Percentiles rank a stretch among this genome's conserved stretches.
Conservation (phyloP, 2,888 invertebrate genomes). For the Drosophila austrosaltans region DNA sequence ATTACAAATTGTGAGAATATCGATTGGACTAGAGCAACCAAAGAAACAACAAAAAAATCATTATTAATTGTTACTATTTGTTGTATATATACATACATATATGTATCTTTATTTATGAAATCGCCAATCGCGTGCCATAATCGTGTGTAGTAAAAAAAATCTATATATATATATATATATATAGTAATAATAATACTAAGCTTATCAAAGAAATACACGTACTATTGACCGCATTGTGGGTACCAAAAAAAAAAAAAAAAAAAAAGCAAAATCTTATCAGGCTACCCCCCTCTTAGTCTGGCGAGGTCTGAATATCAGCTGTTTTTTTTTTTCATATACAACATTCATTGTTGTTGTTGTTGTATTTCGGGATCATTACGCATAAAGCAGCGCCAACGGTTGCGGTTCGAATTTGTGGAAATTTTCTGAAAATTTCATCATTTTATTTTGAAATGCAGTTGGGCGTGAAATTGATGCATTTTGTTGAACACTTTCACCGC, state of each 20-base stretch:
- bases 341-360: too few species aligned
- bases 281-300: constrained; percentile 1
- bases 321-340: constrained; percentile 3
- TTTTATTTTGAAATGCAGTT: constrained; percentile 38
- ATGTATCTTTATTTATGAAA: background rate
- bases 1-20: constrained; percentile 51
- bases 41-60: constrained; percentile 8
- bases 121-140: constrained; percentile 34
- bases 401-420: constrained; percentile 8
- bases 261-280: constrained; percentile 26
- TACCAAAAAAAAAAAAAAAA: too few species aligned
- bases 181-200: constrained; percentile 13
- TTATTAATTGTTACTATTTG: constrained; percentile 35
- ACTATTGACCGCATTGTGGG: constrained; percentile 26
- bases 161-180: background rate
- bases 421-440: constrained; percentile 38
- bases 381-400: background rate
- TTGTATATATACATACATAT: background rate
- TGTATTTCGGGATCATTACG: background rate
- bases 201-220: constrained; percentile 36
- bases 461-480: constrained; percentile 67
- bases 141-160: constrained; percentile 6
- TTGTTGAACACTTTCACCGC: constrained; percentile 69
- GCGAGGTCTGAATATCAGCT: constrained; percentile 2
- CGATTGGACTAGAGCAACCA: constrained; percentile 17